A percentile compares a stretch with the other conserved stretches of the same genome.
These are phyloP conservation scores for Molothrus ater DNA, from an alignment of 2,797 vertebrate genomes.

Conservation along the genomic window DNA sequence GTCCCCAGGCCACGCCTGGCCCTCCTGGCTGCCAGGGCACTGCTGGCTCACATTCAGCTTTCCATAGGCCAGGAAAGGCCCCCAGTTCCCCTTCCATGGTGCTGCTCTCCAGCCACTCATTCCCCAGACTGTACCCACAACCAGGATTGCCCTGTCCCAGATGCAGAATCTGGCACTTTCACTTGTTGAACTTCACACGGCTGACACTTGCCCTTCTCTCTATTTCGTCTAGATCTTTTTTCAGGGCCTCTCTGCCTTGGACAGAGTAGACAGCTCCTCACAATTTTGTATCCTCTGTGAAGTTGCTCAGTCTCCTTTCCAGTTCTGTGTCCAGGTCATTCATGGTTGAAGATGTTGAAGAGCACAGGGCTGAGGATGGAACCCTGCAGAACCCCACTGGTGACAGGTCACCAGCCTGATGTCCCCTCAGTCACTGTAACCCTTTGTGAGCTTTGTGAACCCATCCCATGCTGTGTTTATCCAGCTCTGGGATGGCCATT, in stretches of 20 bases:
- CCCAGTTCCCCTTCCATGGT: neutral
- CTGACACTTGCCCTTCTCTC: neutral
- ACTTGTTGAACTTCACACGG: neutral
- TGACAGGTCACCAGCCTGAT: neutral
- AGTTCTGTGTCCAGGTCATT: too few relatives aligned
- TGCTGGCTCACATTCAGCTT: neutral
- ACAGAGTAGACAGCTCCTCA: fast-evolving
- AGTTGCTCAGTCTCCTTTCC: neutral
- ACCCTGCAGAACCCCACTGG: neutral
- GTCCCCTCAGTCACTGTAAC: neutral
- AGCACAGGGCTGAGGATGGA: neutral
- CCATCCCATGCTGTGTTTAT: neutral
- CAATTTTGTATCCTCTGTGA: neutral
- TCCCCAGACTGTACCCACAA: neutral
- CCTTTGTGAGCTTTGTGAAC: neutral
- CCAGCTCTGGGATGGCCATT: neutral
- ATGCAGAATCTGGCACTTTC: too few relatives aligned
- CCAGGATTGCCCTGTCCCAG: neutral
- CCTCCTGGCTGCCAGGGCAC: neutral
- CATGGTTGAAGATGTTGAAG: neutral
- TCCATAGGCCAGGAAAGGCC: neutral
- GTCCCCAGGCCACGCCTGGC: fast-evolving
- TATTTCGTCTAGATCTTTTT: neutral
- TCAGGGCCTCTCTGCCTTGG: neutral
- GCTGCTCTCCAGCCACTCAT: neutral